Percentiles rank a stretch among this genome's conserved stretches.
Conservation (phyloP, 2,113 vertebrate species). For the Emydura subglobosa region DNA sequence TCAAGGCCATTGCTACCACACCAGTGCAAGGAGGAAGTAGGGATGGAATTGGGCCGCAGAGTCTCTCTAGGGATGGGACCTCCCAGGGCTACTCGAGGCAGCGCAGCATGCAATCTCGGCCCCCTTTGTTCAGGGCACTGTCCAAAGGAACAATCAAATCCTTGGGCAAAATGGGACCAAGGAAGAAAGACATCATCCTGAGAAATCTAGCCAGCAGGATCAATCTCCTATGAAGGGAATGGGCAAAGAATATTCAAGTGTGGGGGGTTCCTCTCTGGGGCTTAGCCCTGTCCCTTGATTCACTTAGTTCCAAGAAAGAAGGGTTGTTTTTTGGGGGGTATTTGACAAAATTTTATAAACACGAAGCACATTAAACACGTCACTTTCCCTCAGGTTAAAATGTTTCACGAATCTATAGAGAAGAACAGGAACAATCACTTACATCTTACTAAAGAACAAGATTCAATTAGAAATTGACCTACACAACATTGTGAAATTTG, state of each 20-base stretch:
- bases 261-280: not conserved
- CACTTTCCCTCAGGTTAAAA: not conserved
- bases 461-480: not conserved
- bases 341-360: not conserved
- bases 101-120: not conserved
- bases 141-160: not conserved
- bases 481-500: not conserved
- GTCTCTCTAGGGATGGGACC: not conserved
- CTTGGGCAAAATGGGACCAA: not conserved
- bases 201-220: not conserved
- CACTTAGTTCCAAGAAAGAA: not conserved
- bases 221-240: not conserved
- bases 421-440: not conserved
- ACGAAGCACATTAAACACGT: no score
- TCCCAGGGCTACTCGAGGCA: not conserved
- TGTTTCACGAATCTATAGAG: not conserved
- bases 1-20: not conserved
- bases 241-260: not conserved
- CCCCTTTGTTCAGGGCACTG: not conserved
- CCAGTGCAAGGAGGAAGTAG: not conserved
- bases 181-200: not conserved
- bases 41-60: not conserved
- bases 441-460: not conserved
- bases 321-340: not conserved
- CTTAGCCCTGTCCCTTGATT: not conserved